Percentiles rank a stretch among this genome's conserved stretches.
phyloP scores from a whole-genome alignment of 92 coral and sea anemone species.

The Actinernus sp. region DNA sequence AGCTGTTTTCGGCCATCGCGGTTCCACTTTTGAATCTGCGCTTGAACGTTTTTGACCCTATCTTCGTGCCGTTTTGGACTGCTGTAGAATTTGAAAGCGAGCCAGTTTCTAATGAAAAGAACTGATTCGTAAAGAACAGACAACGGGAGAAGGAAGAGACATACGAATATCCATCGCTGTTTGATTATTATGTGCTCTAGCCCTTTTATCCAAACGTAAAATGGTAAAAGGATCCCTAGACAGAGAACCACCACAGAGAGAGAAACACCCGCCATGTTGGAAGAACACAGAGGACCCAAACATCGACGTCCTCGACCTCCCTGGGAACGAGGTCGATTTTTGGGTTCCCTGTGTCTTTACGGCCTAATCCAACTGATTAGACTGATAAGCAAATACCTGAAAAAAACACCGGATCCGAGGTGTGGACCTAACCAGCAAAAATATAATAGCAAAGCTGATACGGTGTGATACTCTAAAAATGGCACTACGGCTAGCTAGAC shows the following conservation, averaged over 20 bases:
- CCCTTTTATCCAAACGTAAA: slow-evolving; percentile 53
- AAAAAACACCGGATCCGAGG: too few relatives aligned
- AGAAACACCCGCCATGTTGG: too few relatives aligned
- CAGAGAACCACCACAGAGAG: slow-evolving; percentile 5
- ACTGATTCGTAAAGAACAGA: slow-evolving; percentile 55
- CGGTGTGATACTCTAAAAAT: too few relatives aligned
- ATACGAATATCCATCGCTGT: slow-evolving; percentile 71
- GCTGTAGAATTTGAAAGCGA: slow-evolving; percentile 60
- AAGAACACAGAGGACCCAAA: too few relatives aligned
- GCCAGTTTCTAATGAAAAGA: slow-evolving; percentile 48
- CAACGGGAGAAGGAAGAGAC: slow-evolving; percentile 59
- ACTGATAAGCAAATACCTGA: too few relatives aligned
- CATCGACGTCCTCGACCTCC: too few relatives aligned
- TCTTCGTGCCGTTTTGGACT: slow-evolving; percentile 41
- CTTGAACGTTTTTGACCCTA: slow-evolving; percentile 55
- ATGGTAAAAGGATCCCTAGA: slow-evolving; percentile 14
- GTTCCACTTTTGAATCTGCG: slow-evolving; percentile 54
- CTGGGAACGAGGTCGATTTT: too few relatives aligned
- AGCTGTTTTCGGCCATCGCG: slow-evolving; percentile 35
- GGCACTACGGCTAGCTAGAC: too few relatives aligned
- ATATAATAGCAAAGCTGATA: too few relatives aligned
- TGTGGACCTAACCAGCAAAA: too few relatives aligned
- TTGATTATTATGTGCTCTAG: slow-evolving; percentile 58
- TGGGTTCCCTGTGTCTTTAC: too few relatives aligned
- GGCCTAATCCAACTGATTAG: too few relatives aligned